A percentile compares a stretch with the other conserved stretches of the same genome.
Evolutionary conservation across 2,888 invertebrate species (phyloP).

Genomic region (Ischnus inquisitorius): DNA sequence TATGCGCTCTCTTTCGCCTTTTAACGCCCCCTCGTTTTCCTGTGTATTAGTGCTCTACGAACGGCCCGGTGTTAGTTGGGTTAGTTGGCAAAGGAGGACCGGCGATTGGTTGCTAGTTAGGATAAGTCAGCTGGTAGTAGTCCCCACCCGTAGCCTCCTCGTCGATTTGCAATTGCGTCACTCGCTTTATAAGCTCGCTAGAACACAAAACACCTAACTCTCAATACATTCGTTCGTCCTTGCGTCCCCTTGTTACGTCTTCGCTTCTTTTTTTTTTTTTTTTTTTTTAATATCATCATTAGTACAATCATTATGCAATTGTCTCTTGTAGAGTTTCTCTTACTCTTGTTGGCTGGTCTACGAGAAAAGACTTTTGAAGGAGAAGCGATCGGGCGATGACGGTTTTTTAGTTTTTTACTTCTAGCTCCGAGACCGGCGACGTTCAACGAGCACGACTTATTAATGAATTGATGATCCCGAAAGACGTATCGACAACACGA

Average conservation of each 20-base stretch:
- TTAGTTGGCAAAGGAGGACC: constrained; percentile 79
- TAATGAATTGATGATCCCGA: constrained; percentile 19
- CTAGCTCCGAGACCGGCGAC: constrained; percentile 33
- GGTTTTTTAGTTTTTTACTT: neutral
- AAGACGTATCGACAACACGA: constrained; percentile 45
- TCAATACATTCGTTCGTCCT: constrained; percentile 65
- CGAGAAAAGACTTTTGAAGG: constrained; percentile 47
- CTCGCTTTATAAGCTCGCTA: constrained; percentile 84
- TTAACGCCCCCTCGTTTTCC: constrained; percentile 54
- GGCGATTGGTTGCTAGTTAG: constrained; percentile 82
- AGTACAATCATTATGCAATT: constrained; percentile 9
- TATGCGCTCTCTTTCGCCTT: constrained; percentile 47
- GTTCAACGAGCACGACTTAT: constrained; percentile 36
- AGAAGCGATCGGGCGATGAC: constrained; percentile 34
- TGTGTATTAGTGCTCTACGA: constrained; percentile 66
- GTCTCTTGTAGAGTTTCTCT: neutral
- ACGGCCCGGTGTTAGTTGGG: constrained; percentile 71
- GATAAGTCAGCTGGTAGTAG: constrained; percentile 84
- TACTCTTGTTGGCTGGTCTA: constrained; percentile 39
- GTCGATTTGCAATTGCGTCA: constrained; percentile 84
- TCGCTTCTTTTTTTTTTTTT: constrained; percentile 29
- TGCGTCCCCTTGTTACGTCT: constrained; percentile 34
- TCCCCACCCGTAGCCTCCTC: constrained; percentile 84
- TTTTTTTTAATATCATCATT: constrained; percentile 14
- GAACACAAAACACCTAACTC: constrained; percentile 83